Base-by-base conservation (phyloP, 2,888 invertebrate species). In the Philereme transversata region DNA sequence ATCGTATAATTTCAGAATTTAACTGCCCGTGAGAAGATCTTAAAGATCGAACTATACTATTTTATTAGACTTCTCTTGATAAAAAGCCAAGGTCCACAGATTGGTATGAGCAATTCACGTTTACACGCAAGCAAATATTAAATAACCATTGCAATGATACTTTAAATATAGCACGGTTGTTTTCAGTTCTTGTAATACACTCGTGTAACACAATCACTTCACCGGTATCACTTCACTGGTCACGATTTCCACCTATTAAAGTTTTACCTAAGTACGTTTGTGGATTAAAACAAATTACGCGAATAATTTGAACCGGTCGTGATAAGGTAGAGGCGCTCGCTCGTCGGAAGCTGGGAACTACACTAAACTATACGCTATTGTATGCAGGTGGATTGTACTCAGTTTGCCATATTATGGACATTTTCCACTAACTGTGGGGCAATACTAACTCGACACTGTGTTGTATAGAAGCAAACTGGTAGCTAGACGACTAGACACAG, bases 361-460 rank as follows among this genome's bases (percentile, higher is more conserved):
- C 87, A 88, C 84, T 84, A 86, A 83, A 86, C 90, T 86, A 83
- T 81, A 84, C 84, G 78, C 93, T 86, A 88, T 94, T 93, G 85
- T 93, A 93, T 82, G 93, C 89, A 85, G 91, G 91, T 87, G 87
- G 81, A 90, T 88, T 88, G 87, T 90, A 79, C 81, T 84, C 84
- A 82, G 83, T 84, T 86, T 83, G 85, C 81, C 80, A 83, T 86
- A 87, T 88, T 86, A 89, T 88, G 85, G 83, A 79, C 86, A 85
- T 87, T 88, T 88, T 85, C 87, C 86, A 88, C 87, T 89, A 87
- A 84, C 88, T 84, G 87, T 86, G 86, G 83, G 80, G 86, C 86
- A 84, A 86, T 85, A 76, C 76, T 69, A 70, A 73, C 60, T 60
- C 54, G 54, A 69, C 62, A 60, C 60, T 46, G 53, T 56, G 62